These are phyloP conservation scores for Icerya purchasi DNA, from an alignment of 2,888 invertebrate species.

Conservation along the genomic window DNA sequence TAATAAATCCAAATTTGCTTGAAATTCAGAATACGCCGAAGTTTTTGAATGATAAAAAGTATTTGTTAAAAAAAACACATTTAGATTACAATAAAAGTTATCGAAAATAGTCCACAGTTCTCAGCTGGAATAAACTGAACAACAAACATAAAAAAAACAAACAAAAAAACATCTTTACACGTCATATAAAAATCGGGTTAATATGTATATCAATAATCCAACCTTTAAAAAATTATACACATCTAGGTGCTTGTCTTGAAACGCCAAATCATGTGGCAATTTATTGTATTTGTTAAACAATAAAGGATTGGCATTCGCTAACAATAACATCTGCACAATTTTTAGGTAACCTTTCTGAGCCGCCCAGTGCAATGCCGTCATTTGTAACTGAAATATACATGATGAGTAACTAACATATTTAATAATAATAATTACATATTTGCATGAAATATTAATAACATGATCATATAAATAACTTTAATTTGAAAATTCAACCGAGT, in stretches of 20 bases:
- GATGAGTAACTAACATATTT: too few species aligned
- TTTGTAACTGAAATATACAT: constrained; percentile 48
- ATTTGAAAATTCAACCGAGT: too few species aligned
- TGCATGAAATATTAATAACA: too few species aligned
- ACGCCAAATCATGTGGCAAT: constrained; percentile 42
- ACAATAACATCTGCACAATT: constrained; percentile 45
- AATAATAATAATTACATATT: too few species aligned
- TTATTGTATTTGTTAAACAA: constrained; percentile 50
- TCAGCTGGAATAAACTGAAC: too few species aligned
- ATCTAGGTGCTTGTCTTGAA: constrained; percentile 29
- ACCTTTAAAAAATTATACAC: constrained; percentile 4
- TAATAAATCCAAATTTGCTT: too few species aligned
- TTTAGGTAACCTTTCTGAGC: constrained; percentile 54
- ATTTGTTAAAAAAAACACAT: too few species aligned
- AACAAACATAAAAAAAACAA: not conserved
- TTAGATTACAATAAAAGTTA: too few species aligned
- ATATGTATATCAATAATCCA: not conserved
- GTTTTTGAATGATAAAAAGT: too few species aligned
- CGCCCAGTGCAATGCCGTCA: constrained; percentile 92
- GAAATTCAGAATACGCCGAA: too few species aligned
- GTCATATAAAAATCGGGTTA: not conserved
- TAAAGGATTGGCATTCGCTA: constrained; percentile 47
- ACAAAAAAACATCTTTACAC: not conserved
- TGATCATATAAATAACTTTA: too few species aligned
- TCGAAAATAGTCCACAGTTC: too few species aligned